Percentiles rank a stretch among this genome's conserved stretches.
Conservation (phyloP, 2,888 invertebrate genomes). For the Chymomyza fuscimana region DNA sequence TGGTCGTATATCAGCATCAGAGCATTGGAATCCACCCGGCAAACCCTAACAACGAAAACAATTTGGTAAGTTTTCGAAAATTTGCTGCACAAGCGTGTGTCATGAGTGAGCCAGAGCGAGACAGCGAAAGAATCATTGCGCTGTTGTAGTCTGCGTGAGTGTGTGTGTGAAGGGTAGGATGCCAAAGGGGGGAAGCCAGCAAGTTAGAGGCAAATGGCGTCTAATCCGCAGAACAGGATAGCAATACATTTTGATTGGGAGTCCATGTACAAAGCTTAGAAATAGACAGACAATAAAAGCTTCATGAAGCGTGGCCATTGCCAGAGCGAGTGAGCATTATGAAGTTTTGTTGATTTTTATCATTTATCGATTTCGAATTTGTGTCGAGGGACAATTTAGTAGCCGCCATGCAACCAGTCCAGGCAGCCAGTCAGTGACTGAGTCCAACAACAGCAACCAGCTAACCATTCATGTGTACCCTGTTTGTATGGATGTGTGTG, state of each 20-base stretch:
- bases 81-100: slow-evolving; percentile 58
- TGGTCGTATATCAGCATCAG: slow-evolving; percentile 61
- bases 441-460: too few species aligned
- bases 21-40: slow-evolving; percentile 73
- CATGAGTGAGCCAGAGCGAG: slow-evolving; percentile 32
- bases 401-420: slow-evolving; percentile 24
- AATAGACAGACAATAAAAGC: slow-evolving; percentile 76
- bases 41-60: slow-evolving; percentile 73
- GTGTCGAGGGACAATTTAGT: slow-evolving; percentile 75
- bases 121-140: neutral
- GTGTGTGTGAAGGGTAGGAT: neutral
- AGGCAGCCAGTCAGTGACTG: too few species aligned
- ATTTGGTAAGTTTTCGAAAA: slow-evolving; percentile 75
- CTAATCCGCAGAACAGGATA: slow-evolving; percentile 64
- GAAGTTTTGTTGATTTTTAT: slow-evolving; percentile 78
- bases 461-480: too few species aligned
- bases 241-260: slow-evolving; percentile 50
- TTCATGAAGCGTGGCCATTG: slow-evolving; percentile 66
- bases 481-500: slow-evolving; percentile 21
- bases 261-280: slow-evolving; percentile 74
- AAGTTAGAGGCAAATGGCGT: slow-evolving; percentile 8
- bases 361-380: slow-evolving; percentile 79
- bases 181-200: neutral
- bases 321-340: slow-evolving; percentile 58
- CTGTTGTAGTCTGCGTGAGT: too few species aligned